These are phyloP conservation scores for Magallana gigas DNA, from an alignment of 1,140 invertebrate genomes.

Conservation along the genomic window DNA sequence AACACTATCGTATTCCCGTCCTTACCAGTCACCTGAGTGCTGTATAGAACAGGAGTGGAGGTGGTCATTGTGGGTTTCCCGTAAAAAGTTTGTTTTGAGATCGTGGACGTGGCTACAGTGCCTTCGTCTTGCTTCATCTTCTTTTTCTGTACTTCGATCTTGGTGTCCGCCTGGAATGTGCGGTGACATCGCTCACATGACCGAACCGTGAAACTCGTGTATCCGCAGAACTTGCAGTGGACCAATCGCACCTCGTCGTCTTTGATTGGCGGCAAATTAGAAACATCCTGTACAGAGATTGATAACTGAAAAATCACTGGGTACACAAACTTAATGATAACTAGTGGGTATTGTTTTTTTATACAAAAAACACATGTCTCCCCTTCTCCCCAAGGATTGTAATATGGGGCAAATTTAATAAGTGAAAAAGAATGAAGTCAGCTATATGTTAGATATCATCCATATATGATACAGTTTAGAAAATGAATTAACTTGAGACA, in stretches of 20 bases:
- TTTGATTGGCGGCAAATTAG: not conserved
- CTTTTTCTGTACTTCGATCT: conserved; percentile 47
- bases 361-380: too few species aligned
- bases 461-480: too few species aligned
- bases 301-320: not conserved
- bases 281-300: not conserved
- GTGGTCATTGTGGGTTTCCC: conserved; percentile 40
- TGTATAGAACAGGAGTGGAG: conserved; percentile 10
- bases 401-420: too few species aligned
- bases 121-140: conserved; percentile 1
- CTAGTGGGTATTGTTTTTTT: too few species aligned
- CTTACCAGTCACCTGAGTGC: not conserved
- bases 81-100: conserved; percentile 49
- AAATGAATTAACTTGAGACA: too few species aligned
- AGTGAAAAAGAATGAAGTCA: too few species aligned
- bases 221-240: conserved; percentile 66
- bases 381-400: too few species aligned
- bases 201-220: conserved; percentile 61
- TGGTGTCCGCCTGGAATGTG: conserved; percentile 57
- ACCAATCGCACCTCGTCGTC: conserved; percentile 34
- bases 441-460: too few species aligned
- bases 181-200: conserved; percentile 63
- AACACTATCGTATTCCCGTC: not conserved
- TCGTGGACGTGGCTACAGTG: not conserved
- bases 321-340: too few species aligned